These are phyloP conservation scores for Nerophis lumbriciformis DNA, from an alignment of 2,113 vertebrate species.

Conservation along the genomic window DNA sequence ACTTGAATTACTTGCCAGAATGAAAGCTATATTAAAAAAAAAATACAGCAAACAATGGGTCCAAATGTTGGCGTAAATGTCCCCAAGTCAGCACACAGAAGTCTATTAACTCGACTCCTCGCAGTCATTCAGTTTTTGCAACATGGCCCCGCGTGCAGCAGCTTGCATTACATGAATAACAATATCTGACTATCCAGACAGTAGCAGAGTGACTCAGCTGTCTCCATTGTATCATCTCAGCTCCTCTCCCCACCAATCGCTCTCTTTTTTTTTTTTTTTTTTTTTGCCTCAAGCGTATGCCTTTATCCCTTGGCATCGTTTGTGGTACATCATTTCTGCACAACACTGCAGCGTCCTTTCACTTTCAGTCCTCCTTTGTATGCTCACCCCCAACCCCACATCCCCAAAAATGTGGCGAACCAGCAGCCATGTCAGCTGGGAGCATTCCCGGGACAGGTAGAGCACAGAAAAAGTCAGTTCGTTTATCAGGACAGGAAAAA, in stretches of 20 bases:
- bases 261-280: background rate
- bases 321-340: constrained; percentile 18
- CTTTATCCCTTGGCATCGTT: constrained; percentile 8
- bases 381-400: background rate
- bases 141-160: constrained; percentile 50
- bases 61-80: constrained; percentile 41
- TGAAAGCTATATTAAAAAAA: constrained; percentile 8
- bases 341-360: background rate
- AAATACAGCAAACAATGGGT: constrained; percentile 23
- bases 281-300: background rate
- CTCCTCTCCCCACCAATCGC: background rate
- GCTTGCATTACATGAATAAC: constrained; percentile 63
- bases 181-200: constrained; percentile 62
- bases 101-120: constrained; percentile 58
- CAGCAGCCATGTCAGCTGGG: constrained; percentile 41
- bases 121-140: constrained; percentile 63
- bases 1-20: constrained; percentile 1
- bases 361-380: constrained; percentile 12
- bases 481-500: constrained; percentile 39
- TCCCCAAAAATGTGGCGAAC: constrained; percentile 32
- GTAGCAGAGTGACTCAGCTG: constrained; percentile 65
- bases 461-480: constrained; percentile 38
- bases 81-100: constrained; percentile 24
- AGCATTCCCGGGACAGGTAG: constrained; percentile 50
- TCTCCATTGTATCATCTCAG: constrained; percentile 56